These are phyloP conservation scores for Pyrocephalus nanus DNA, from an alignment of 2,797 vertebrate genomes.

Conservation along the genomic window DNA sequence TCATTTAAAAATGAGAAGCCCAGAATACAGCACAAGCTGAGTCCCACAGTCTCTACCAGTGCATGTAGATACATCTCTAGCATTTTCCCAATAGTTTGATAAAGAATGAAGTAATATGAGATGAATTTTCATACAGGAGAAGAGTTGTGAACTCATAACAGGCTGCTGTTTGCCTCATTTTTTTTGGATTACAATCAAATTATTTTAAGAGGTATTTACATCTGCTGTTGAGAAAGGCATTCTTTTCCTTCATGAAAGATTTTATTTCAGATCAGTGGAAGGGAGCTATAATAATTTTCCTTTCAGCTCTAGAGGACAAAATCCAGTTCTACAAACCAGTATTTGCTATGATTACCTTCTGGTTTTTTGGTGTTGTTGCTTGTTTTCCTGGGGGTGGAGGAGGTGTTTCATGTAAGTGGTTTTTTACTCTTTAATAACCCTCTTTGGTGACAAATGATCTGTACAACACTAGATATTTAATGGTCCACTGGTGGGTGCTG, in stretches of 20 bases:
- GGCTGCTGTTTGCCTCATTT: background rate
- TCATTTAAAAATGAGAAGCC: background rate
- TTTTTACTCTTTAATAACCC: background rate
- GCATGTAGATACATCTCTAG: background rate
- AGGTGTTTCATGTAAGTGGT: accelerated
- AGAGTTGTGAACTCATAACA: background rate
- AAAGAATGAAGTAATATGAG: background rate
- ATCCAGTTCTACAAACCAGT: background rate
- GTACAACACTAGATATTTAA: background rate
- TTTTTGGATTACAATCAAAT: background rate
- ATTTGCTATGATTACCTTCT: background rate
- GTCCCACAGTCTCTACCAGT: too few species aligned
- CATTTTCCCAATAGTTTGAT: background rate
- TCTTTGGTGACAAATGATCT: background rate
- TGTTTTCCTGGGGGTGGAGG: background rate
- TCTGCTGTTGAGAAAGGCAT: background rate
- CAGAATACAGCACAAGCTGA: background rate
- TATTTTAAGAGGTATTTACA: background rate
- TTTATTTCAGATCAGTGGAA: background rate
- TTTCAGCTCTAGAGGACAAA: background rate
- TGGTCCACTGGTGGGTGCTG: background rate
- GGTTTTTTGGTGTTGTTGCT: background rate
- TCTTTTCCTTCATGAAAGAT: background rate
- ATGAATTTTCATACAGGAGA: background rate
- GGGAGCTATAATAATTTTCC: background rate